Base-by-base conservation (phyloP, 2,888 invertebrate genomes). In the Sarcophaga variegata region DNA sequence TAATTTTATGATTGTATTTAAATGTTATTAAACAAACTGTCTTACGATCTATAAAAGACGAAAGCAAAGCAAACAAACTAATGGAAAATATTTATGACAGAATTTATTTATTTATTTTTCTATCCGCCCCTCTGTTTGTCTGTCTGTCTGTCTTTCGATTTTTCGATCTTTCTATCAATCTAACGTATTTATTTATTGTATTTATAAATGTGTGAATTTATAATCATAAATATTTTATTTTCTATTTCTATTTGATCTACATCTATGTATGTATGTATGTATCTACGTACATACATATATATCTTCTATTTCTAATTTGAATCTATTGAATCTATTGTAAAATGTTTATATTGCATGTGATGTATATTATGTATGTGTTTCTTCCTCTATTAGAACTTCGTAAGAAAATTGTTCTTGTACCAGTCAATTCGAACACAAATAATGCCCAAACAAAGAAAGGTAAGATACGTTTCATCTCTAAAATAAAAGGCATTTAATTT, bases 321-420 rank as follows among this genome's bases (percentile, higher is more conserved):
- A 14, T 69, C 11, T 83, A 11, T 54, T 79, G 12, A 85, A 66
- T 74, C 17, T 79, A 4, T 76, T 37, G 64, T 45, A 49, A 74
- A 75, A 66, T 77, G 62, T 74, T 77, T 64, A 37, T 85, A 37
- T 69, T 70, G 72, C 80, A 83, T 74, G 86, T 67, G 54, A 78
- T 86, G 64, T 86, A 83, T 72, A 70, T 54, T 81, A 49, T 81
- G 66, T 70, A 78, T 87, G 85, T 80, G 64, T 71, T 66, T 78
- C 77, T 83, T 70, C 85, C 72, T 83, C 82, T 85, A 80, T 83
- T 81, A 89, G 93, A 92, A 88, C 89, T 93, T 67, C 92, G 93
- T 89, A 92, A 92, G 91, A 93, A 93, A 91, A 93, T 93, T 86
- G 92, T 93, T 85, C 92, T 93, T 83, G 89, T 93, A 88, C 93